Conservation (phyloP, 1,140 invertebrate species). For the Drosophila sp. region DNA sequence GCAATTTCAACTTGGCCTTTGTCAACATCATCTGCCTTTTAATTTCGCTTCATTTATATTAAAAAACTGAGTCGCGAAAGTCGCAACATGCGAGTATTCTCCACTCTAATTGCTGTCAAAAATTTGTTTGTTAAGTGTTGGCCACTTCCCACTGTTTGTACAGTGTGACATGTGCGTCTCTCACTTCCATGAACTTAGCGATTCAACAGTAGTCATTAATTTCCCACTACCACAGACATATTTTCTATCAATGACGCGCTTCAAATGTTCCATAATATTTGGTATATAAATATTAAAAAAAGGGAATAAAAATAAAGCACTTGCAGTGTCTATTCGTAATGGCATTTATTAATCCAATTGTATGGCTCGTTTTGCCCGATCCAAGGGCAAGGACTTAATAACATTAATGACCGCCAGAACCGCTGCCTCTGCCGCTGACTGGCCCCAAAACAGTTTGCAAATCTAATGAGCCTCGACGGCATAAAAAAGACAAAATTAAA, state of each 20-base stretch:
- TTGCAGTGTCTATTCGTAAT: slow-evolving; percentile 63
- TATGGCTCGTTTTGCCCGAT: slow-evolving; percentile 20
- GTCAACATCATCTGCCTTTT: slow-evolving; percentile 81
- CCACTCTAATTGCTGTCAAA: slow-evolving; percentile 68
- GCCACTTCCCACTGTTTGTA: slow-evolving; percentile 53
- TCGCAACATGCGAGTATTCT: slow-evolving; percentile 11
- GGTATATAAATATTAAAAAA: slow-evolving; percentile 41
- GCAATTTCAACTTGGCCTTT: slow-evolving; percentile 51
- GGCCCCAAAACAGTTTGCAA: slow-evolving; percentile 77
- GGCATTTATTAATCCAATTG: slow-evolving; percentile 83
- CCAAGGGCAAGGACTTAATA: slow-evolving; percentile 67
- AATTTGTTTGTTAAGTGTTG: slow-evolving; percentile 73
- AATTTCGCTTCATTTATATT: slow-evolving; percentile 80
- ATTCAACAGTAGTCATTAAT: slow-evolving; percentile 21
- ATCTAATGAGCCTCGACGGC: slow-evolving; percentile 84
- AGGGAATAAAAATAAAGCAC: slow-evolving; percentile 74
- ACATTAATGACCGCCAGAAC: slow-evolving; percentile 74
- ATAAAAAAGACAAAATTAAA: slow-evolving; percentile 78
- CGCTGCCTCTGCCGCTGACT: slow-evolving; percentile 27
- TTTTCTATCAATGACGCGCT: slow-evolving; percentile 52
- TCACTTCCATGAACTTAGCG: neutral
- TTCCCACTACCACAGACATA: slow-evolving; percentile 12
- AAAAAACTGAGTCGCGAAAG: slow-evolving; percentile 48
- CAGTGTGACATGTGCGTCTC: slow-evolving; percentile 18
- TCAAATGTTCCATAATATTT: slow-evolving; percentile 75